Conservation (phyloP, 2,888 invertebrate species). For the Phlogophora meticulosa region DNA sequence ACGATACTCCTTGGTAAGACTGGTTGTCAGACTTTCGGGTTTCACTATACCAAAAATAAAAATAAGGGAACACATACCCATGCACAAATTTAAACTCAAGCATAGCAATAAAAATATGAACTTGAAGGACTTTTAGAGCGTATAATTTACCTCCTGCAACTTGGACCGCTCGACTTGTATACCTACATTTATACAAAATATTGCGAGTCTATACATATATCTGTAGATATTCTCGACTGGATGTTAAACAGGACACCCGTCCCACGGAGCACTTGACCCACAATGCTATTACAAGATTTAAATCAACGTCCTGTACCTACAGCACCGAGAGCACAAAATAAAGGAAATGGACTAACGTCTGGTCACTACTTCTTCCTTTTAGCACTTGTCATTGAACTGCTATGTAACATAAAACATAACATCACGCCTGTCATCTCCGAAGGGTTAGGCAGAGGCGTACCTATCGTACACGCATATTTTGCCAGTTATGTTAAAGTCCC, state of each 20-base stretch:
- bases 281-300: conserved; percentile 22
- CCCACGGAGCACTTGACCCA: conserved; percentile 28
- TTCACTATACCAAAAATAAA: no score
- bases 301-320: not conserved
- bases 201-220: not conserved
- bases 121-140: not conserved
- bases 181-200: conserved; percentile 5
- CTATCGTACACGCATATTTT: no score
- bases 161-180: conserved; percentile 6
- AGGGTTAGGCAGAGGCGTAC: no score
- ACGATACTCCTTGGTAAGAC: no score
- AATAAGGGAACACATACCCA: no score
- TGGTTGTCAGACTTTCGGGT: no score
- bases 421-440: no score
- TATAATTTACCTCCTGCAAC: not conserved
- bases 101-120: no score
- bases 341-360: no score
- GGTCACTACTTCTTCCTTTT: not conserved
- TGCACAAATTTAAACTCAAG: no score
- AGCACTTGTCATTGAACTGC: not conserved
- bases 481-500: no score
- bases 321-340: not conserved
- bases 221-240: not conserved
- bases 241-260: conserved; percentile 21
- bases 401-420: no score